phyloP scores from a whole-genome alignment of 2,113 vertebrate species.

The Strix uralensis region DNA sequence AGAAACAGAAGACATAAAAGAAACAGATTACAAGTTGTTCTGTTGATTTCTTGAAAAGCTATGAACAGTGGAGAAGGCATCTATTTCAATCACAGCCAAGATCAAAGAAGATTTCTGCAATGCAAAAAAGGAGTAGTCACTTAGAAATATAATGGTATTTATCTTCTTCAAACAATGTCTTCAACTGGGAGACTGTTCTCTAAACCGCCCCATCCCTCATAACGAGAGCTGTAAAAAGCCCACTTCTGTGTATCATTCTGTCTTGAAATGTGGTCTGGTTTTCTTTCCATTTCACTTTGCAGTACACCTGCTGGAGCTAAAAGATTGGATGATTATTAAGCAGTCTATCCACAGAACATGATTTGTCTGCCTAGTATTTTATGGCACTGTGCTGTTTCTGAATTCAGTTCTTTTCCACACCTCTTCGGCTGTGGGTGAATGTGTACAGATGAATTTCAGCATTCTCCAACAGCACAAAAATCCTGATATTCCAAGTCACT shows the following conservation, averaged over 20 bases:
- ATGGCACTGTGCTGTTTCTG: background rate
- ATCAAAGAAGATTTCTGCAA: constrained; percentile 28
- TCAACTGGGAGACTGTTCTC: background rate
- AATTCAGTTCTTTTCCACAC: background rate
- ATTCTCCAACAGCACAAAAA: background rate
- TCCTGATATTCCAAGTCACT: background rate
- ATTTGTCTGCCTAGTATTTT: background rate
- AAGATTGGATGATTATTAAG: background rate
- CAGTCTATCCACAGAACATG: background rate
- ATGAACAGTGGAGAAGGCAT: background rate
- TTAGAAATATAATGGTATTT: background rate
- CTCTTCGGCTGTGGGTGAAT: background rate
- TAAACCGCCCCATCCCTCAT: background rate
- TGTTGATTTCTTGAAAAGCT: background rate
- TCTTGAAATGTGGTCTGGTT: background rate
- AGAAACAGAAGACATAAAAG: background rate
- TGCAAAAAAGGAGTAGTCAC: background rate
- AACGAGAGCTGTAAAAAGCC: background rate
- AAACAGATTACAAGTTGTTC: background rate
- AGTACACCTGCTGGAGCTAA: background rate
- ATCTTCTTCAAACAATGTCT: background rate
- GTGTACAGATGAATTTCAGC: background rate
- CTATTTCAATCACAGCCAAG: background rate
- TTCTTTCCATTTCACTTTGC: background rate
- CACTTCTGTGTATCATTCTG: background rate